A percentile compares a stretch with the other conserved stretches of the same genome.
These are phyloP conservation scores for Saguinus midas DNA, from an alignment of 2,113 vertebrate species.

Conservation along the genomic window DNA sequence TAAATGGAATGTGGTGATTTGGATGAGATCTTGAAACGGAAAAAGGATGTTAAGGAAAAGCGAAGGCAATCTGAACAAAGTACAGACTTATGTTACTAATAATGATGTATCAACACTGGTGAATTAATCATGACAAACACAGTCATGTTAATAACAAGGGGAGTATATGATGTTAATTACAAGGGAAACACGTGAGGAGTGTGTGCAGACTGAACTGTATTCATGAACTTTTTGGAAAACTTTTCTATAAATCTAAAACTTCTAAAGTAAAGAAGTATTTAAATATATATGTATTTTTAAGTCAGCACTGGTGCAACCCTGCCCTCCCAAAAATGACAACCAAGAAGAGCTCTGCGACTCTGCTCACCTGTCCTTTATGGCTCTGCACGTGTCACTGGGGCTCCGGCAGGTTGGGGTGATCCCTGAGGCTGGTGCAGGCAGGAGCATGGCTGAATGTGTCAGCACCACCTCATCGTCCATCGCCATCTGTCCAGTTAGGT, in stretches of 20 bases:
- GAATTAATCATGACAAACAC: background rate
- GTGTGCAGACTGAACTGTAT: background rate
- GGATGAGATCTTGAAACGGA: background rate
- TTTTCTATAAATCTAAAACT: background rate
- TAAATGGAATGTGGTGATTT: background rate
- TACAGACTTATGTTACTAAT: background rate
- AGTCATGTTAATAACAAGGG: too few species aligned
- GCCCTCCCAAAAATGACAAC: background rate
- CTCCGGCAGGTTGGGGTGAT: background rate
- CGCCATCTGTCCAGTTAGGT: background rate
- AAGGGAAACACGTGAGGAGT: background rate
- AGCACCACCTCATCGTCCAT: background rate
- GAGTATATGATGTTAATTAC: too few species aligned
- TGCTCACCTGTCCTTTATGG: background rate
- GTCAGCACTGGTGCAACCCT: background rate
- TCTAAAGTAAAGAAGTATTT: background rate
- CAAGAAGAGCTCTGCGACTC: background rate
- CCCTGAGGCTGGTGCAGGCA: too few species aligned
- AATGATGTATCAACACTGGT: background rate
- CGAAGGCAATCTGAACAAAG: background rate
- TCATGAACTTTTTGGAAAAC: background rate
- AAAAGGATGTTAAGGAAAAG: background rate
- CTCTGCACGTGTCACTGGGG: background rate
- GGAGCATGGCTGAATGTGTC: background rate
- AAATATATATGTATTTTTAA: background rate